Evolutionary conservation across 2,888 invertebrate species (phyloP), one percentile per base, ranked within the genome.

Genomic region (Onchidella celtica): DNA sequence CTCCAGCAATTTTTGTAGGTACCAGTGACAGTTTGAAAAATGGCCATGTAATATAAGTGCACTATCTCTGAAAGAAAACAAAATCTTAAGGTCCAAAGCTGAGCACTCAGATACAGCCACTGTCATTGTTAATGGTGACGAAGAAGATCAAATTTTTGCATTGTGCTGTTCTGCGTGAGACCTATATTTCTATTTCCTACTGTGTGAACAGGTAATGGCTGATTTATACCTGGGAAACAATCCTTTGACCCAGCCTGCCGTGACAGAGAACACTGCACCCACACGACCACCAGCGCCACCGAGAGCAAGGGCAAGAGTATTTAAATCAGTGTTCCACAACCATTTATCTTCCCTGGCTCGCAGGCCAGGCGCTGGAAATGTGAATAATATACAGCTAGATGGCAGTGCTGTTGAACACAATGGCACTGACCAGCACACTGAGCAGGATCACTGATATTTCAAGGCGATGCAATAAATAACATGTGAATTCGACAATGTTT

Each of bases 251-350:
- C 78, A 78, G 21, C 78, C 78, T 40, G 55, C 78, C 0, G 38
- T 78, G 38, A 78, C 3, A 24, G 78, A 78, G 69, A 69, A 69
- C 78, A 29, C 27, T 27, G n/a, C 27, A 27, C 2, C 27, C 24
- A 29, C 27, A 21, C 32, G 61, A 29, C 69, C 78, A 29, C 78
- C 78, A 40, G 6, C 14, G 61, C 11, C 21, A 32, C 36, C 3
- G 11, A 76, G n/a, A 36, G 17, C 65, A 14, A 77, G 75, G 27
- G 73, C 55, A 21, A 32, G 27, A 24, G 29, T 66, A 14, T 77
- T 77, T 6, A 66, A n/a, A 77, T 68, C 90, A 88, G 86, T 87
- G 88, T 0, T 82, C 88, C 32, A 86, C 88, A 79, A 90, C 87
- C 27, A 82, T 85, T 21, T 61, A 27, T 14, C 61, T 17, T 38